Evolutionary conservation across 2,888 invertebrate species (phyloP).

Genomic region (Tetropium fuscum): DNA sequence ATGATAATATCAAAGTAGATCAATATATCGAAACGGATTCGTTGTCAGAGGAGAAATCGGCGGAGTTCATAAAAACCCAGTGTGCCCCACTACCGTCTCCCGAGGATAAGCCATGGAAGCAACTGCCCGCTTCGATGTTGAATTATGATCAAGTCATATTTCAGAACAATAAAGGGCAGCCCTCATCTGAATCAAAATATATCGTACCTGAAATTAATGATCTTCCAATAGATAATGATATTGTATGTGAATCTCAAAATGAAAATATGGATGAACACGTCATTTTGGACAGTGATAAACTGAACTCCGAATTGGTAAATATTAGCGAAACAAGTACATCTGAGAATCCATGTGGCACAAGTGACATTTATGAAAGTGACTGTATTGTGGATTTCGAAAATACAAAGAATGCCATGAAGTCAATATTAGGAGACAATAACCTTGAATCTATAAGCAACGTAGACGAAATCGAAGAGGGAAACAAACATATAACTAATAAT

Average conservation of each 20-base stretch:
- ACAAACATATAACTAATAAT: constrained; percentile 56
- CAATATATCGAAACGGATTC: neutral
- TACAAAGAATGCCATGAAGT: constrained; percentile 50
- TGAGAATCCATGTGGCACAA: constrained; percentile 4
- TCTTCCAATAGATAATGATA: neutral
- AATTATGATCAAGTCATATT: constrained; percentile 46
- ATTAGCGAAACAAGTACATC: constrained; percentile 8
- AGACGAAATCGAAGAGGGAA: constrained; percentile 68
- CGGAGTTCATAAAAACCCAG: constrained; percentile 28
- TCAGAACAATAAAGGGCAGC: constrained; percentile 28
- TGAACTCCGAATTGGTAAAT: constrained; percentile 25
- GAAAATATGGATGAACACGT: constrained; percentile 16
- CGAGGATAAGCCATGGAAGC: constrained; percentile 64
- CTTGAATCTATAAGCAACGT: constrained; percentile 52
- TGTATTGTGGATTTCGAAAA: constrained; percentile 55
- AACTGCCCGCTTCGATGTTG: constrained; percentile 55
- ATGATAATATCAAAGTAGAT: neutral
- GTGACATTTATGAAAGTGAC: constrained; percentile 46
- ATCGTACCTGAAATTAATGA: neutral
- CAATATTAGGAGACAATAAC: too few relatives aligned
- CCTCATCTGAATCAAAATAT: constrained; percentile 26
- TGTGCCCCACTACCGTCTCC: constrained; percentile 64
- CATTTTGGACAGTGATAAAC: neutral
- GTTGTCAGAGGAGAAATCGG: constrained; percentile 1
- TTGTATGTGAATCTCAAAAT: constrained; percentile 8